phyloP scores from a whole-genome alignment of 1,140 invertebrate species.

The Drosophila subobscura region DNA sequence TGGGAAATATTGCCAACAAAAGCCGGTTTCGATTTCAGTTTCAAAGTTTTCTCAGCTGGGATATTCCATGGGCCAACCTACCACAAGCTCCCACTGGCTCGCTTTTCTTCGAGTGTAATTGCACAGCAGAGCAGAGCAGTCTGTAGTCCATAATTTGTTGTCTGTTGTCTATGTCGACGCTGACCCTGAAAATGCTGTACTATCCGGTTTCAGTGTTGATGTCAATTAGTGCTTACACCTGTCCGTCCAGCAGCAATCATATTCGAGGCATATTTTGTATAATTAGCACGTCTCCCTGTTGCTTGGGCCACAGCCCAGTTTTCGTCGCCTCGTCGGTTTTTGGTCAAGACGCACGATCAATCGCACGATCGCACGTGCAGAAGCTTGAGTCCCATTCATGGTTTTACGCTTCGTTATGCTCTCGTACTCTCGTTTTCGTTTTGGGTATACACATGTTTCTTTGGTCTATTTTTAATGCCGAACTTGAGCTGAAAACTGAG shows the following conservation, averaged over 20 bases:
- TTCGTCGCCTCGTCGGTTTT: slow-evolving; percentile 36
- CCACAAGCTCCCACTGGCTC: slow-evolving; percentile 9
- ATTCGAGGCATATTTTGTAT: slow-evolving; percentile 28
- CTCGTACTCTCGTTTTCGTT: slow-evolving; percentile 60
- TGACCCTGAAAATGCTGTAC: slow-evolving; percentile 54
- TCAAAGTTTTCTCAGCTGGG: slow-evolving; percentile 36
- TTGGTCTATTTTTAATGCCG: slow-evolving; percentile 36
- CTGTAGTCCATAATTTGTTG: background rate
- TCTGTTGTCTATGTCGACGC: background rate
- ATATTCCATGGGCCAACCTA: background rate
- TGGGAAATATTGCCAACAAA: slow-evolving; percentile 64
- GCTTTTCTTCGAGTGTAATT: slow-evolving; percentile 50
- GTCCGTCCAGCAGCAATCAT: slow-evolving; percentile 16
- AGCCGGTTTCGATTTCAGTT: slow-evolving; percentile 64
- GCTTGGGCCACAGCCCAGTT: slow-evolving; percentile 22
- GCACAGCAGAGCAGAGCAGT: slow-evolving; percentile 27
- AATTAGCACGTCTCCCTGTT: slow-evolving; percentile 47
- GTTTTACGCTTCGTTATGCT: slow-evolving; percentile 43
- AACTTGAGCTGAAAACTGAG: slow-evolving; percentile 15
- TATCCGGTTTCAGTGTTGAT: slow-evolving; percentile 41
- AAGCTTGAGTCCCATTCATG: slow-evolving; percentile 52
- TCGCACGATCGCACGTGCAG: slow-evolving; percentile 51
- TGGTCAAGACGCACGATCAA: slow-evolving; percentile 41
- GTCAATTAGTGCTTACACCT: slow-evolving; percentile 64
- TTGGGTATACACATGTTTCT: slow-evolving; percentile 12